Base-by-base conservation (phyloP, 2,888 invertebrate genomes). In the Acholoe squamosa region DNA sequence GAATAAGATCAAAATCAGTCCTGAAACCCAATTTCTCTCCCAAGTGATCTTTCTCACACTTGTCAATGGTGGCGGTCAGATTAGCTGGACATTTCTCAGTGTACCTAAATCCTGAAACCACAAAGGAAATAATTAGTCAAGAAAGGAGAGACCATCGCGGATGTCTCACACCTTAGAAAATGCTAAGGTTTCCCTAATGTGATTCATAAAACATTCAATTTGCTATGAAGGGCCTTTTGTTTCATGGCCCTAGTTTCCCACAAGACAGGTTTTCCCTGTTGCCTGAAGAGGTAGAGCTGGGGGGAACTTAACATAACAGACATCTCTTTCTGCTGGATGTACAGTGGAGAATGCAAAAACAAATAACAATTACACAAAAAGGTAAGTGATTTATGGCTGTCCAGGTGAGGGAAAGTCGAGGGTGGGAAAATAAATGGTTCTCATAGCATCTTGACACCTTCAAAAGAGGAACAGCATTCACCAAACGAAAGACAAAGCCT, bases 41-140 rank as follows among this genome's bases (percentile, higher is more conserved):
- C 12, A 89, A 14, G 67, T 14, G 12, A 5, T 22, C 34, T 43
- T 33, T 43, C 71, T 67, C 43, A 33, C 89, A 89, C 16, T 0
- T 16, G 0, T 67, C 34, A 5, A 67, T 34, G 43, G 33, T 34
- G 0, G n/a, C 19, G 5, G 89, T 61, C 0, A 89, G n/a, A 43
- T 89, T 67, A 31, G 89, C 61, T 10, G 89, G 89, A 31, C 89
- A 89, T 22, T 89, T 28, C 10, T 28, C 89, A 1, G 67, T 34
- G 43, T 89, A 89, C 33, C 67, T 25, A 67, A 89, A 89, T 28
- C 89, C 89, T 89, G 88, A 12, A 88, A 84, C 7, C 43, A 43
- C 10, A 43, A 43, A 43, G 43, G 43, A 43, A 7, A 43, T 43
- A 7, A 10, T 43, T 10, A 43, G 43, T 3, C 43, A 7, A 7